Base-by-base conservation (phyloP, 2,113 vertebrate species). In the Rhinopithecus roxellana region DNA sequence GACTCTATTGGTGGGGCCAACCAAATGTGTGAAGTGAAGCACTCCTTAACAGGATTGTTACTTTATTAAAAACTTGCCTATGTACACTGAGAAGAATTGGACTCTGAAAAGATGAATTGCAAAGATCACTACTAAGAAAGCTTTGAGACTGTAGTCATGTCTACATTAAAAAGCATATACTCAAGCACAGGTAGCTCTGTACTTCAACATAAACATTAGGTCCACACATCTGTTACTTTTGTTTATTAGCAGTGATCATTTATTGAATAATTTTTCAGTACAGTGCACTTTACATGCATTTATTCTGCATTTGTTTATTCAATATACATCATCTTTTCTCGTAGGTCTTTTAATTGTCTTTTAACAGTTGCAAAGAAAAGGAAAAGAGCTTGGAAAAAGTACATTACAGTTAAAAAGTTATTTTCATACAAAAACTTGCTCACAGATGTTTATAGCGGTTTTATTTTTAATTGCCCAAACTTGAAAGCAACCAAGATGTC, bases 11-110 rank as follows among this genome's bases (percentile, higher is more conserved):
- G 67, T n/a, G 40, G 16, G 86, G 11, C 4, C 43, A 77, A 72
- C 17, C 70, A 50, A 48, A 4, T 0, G 1, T 5, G 1, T 6
- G 1, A 57, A 52, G 14, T 11, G 3, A 82, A 25, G 32, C 22
- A 22, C 35, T 92, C 43, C 55, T 48, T 35, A 87, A 27, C 22
- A 27, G 10, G 12, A 64, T 2, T 7, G 23, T 55, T 55, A 4
- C 23, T 78, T 93, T 38, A 43, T 11, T 23, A 40, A 59, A 64
- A 40, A 67, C 74, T 67, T 57, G 25, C 4, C 7, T 52, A 43
- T 0, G 22, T 55, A 64, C 10, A 8, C 6, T 8, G 50, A 11
- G 27, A 48, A 40, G 32, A 93, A 25, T 0, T 5, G 38, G 79
- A 32, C 6, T 78, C 52, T 8, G 35, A 43, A 20, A 79, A 50